Base-by-base conservation (phyloP, 2,797 vertebrate genomes). In the Dicrostonyx torquatus region DNA sequence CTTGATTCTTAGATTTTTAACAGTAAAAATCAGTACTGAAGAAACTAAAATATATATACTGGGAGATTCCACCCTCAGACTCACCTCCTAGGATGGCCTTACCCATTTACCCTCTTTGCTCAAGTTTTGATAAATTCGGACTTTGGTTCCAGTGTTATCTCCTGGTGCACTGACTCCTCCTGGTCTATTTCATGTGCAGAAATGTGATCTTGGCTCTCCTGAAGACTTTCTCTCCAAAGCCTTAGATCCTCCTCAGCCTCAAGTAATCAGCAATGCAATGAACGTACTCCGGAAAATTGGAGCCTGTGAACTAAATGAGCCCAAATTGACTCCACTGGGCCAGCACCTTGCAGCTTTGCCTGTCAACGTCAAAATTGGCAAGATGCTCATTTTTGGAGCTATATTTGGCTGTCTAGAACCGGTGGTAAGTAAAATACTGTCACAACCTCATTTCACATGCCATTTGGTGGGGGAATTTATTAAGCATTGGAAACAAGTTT, bases 321-420 rank as follows among this genome's bases (percentile, higher is more conserved):
- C 99, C 58, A 96, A 95, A 75, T 98, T 99, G 95, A 99, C 99
- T 48, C 99, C 99, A 0, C 97, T 99, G 96, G 99, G 99, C 26
- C 99, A 99, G 91, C 99, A 99, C 97, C 99, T 99, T 76, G 99
- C 99, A 31, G 98, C 98, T 58, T 98, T 99, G 97, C 99, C 99
- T 11, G 99, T 99, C 97, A 99, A 99, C 17, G 99, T 99, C 85
- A 99, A 99, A 98, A 99, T 99, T 58, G 99, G 99, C 83, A 99
- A 99, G 98, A 99, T 99, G 99, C 99, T 99, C 66, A 99, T 99
- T 97, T 99, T 99, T 53, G 99, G 99, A 55, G 99, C 99, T 95
- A 99, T 99, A 98, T 99, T 99, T 96, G 99, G 99, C 96, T 99
- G 99, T 96, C 98, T 99, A 96, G 99, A 99, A 95, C 99, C 99